Conservation (phyloP, 2,888 invertebrate species). For the Caenorhabditis sp. region DNA sequence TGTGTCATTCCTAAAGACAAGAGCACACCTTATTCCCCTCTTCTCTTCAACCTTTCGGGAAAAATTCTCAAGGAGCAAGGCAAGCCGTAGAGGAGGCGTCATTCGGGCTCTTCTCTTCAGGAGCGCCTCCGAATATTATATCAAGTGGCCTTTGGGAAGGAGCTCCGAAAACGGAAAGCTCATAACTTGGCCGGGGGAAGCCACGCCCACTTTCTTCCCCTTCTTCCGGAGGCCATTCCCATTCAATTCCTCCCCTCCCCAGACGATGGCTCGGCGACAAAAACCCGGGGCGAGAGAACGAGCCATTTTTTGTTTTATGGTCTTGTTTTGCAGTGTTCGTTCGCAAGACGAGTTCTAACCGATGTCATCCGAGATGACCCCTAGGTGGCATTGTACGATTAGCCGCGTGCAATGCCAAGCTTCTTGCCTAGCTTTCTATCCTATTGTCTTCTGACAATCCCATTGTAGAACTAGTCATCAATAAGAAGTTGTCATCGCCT, state of each 20-base stretch:
- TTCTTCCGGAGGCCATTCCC: conserved; percentile 28
- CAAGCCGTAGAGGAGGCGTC: conserved; percentile 21
- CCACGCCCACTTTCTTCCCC: conserved; percentile 47
- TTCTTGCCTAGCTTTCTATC: too few species aligned
- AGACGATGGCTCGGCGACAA: conserved; percentile 32
- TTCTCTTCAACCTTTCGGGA: conserved; percentile 2
- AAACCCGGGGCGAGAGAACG: conserved; percentile 25
- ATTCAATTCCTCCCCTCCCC: conserved; percentile 39
- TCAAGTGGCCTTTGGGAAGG: conserved; percentile 42
- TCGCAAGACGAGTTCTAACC: not conserved
- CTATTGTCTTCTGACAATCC: too few species aligned
- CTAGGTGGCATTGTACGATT: conserved; percentile 9
- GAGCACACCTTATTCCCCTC: conserved; percentile 9
- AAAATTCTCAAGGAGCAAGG: conserved; percentile 14
- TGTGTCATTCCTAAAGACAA: conserved; percentile 1
- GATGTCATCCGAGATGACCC: conserved; percentile 8
- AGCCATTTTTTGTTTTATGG: conserved; percentile 48
- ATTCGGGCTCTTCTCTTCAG: conserved; percentile 21
- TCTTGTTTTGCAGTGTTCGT: conserved; percentile 51
- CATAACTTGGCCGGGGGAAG: conserved; percentile 33
- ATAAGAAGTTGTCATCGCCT: too few species aligned
- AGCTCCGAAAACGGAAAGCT: conserved; percentile 43
- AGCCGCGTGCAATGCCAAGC: too few species aligned
- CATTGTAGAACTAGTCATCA: too few species aligned
- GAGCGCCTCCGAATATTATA: conserved; percentile 55